Base-by-base conservation (phyloP, 2,888 invertebrate species). In the Philereme transversata region DNA sequence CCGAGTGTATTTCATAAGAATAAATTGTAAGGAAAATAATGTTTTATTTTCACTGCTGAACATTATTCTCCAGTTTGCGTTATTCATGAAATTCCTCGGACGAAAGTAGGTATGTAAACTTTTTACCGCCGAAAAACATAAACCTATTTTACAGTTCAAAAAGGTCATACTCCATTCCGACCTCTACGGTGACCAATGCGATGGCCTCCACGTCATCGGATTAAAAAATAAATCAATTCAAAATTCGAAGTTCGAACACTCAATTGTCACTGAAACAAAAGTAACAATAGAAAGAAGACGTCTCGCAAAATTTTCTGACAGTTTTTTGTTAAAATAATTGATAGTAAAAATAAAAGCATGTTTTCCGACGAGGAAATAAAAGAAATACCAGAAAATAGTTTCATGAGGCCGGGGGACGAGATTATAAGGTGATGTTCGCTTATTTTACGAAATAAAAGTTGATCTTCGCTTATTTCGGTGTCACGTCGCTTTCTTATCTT, bases 351-450 rank as follows among this genome's bases (percentile, higher is more conserved):
- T 84, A 86, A 88, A 63, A 90, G 83, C 82, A 92, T 92, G 92
- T 90, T 92, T 83, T 88, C 88, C 69, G 89, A 90, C 74, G 90
- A 90, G 64, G 90, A 91, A 86, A 90, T 89, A 84, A 92, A 90
- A 90, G 84, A 83, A 80, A 81, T 82, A 68, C 79, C 82, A 67
- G 89, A 85, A 76, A 83, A 81, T 77, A 81, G 81, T 75, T 85
- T 86, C 74, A 85, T 85, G 83, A 82, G 83, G 69, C 85, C 87
- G 60, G 88, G 86, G 66, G 90, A 91, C 74, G 90, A 91, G 77
- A 86, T 92, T 73, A 89, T 92, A 85, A 88, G 91, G 92, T 91
- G 78, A 64, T 71, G 44, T 38, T 59, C 36, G n/a, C 33, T 72
- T 59, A 72, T 73, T 70, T 67, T 64, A 11, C 41, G 0, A 46